Conservation (phyloP, 1,140 invertebrate species). For the Tenebrio molitor region DNA sequence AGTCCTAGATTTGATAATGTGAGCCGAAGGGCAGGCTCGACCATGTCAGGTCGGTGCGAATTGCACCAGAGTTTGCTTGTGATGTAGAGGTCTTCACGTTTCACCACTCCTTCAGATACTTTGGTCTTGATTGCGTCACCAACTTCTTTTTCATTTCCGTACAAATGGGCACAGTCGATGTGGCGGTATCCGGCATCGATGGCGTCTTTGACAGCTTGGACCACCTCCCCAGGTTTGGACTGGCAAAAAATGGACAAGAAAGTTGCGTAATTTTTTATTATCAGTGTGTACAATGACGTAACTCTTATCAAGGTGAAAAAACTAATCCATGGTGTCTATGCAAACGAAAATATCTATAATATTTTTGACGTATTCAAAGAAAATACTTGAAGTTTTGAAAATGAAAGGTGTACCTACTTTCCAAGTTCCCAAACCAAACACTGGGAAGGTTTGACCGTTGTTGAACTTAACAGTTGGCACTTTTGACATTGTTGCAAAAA, state of each 20-base stretch:
- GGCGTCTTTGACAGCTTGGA: slow-evolving; percentile 67
- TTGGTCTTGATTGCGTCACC: slow-evolving; percentile 81
- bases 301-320: too few species aligned
- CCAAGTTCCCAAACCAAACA: slow-evolving; percentile 81
- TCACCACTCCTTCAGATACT: slow-evolving; percentile 79
- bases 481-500: slow-evolving; percentile 64
- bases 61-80: slow-evolving; percentile 81
- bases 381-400: not conserved
- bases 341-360: too few species aligned
- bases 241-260: slow-evolving; percentile 38
- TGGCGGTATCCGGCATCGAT: slow-evolving; percentile 81
- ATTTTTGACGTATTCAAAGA: too few species aligned
- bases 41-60: slow-evolving; percentile 73
- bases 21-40: slow-evolving; percentile 73
- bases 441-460: slow-evolving; percentile 74
- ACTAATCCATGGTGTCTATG: too few species aligned
- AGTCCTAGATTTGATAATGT: slow-evolving; percentile 77
- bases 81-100: slow-evolving; percentile 77
- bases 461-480: slow-evolving; percentile 71
- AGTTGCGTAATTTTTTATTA: too few species aligned
- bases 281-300: too few species aligned
- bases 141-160: slow-evolving; percentile 88
- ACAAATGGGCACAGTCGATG: slow-evolving; percentile 79
- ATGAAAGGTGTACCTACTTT: slow-evolving; percentile 70
- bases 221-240: slow-evolving; percentile 62